Conservation (phyloP, 2,888 invertebrate species). For the Elmis aenea region DNA sequence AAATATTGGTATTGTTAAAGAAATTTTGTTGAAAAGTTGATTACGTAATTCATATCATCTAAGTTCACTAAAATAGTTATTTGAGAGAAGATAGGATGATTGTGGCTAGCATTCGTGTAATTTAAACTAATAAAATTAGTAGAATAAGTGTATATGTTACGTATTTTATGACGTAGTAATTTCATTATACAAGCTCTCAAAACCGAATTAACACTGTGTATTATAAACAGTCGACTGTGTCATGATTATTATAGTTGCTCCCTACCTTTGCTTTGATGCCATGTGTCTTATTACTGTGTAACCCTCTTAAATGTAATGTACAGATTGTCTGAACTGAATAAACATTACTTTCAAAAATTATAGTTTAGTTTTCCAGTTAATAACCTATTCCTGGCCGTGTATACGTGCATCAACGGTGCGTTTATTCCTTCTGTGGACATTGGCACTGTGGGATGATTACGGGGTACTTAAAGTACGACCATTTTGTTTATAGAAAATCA, state of each 20-base stretch:
- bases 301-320: constrained; percentile 48
- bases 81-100: constrained; percentile 12
- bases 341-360: constrained; percentile 49
- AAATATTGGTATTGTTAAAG: too few species aligned
- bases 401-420: too few species aligned
- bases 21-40: too few species aligned
- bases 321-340: constrained; percentile 51
- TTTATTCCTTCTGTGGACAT: too few species aligned
- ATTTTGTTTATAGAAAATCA: too few species aligned
- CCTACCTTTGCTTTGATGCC: constrained; percentile 47
- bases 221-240: constrained; percentile 41
- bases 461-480: too few species aligned
- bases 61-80: constrained; percentile 14
- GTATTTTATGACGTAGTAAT: constrained; percentile 39
- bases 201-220: constrained; percentile 37
- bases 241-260: constrained; percentile 35
- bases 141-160: constrained; percentile 41
- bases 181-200: constrained; percentile 31
- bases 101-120: constrained; percentile 27
- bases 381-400: too few species aligned
- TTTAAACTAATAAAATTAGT: constrained; percentile 24
- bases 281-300: constrained; percentile 49
- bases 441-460: too few species aligned
- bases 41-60: constrained; percentile 19
- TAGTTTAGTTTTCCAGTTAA: too few species aligned